Base-by-base conservation (phyloP, 1,140 invertebrate genomes). In the Pteromalus puparum region DNA sequence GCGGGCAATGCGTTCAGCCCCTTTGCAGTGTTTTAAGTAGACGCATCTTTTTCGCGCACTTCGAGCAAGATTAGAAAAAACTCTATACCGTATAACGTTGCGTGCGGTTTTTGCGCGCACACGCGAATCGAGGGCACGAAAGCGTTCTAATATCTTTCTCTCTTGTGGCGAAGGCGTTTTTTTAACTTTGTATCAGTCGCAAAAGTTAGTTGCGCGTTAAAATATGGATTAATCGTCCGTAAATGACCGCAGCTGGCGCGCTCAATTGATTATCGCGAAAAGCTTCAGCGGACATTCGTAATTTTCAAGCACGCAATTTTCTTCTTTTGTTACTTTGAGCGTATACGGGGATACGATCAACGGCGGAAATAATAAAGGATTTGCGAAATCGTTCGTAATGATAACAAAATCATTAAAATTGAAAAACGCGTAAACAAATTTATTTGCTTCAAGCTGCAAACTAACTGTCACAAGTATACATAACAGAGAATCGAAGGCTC, bases 401-500 rank as follows among this genome's bases (percentile, higher is more conserved):
- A 42, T 42, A 84, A 83, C 48, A 61, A 42, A 83, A 34, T 78
- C 26, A 83, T 53, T 42, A 79, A 79, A 84, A 70, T 79, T 78
- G 65, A 73, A 53, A 84, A 84, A 73, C 76, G 24, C 75, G 76
- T 79, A 65, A 83, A 46, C 12, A 82, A 76, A 7, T 48, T 72
- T 1, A n/a, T 80, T 84, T 84, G 80, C 74, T 84, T 30, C 24
- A 38, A 83, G 61, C 30, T n/a, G n/a, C 24, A 80, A 75, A 74
- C 73, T 61, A 82, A 80, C 65, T 48, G 24, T 83, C 67, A 79
- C 61, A 13, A 82, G 34, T 68, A 13, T 70, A 61, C 34, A 76
- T 77, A 76, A 83, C 61, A 68, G 42, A 77, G 68, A 77, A 24
- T 18, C 61, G 42, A 83, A 83, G 26, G 81, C 48, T 53, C 46